These are phyloP conservation scores for Psilopsiagon aymara DNA, from an alignment of 2,113 vertebrate species.

Conservation along the genomic window DNA sequence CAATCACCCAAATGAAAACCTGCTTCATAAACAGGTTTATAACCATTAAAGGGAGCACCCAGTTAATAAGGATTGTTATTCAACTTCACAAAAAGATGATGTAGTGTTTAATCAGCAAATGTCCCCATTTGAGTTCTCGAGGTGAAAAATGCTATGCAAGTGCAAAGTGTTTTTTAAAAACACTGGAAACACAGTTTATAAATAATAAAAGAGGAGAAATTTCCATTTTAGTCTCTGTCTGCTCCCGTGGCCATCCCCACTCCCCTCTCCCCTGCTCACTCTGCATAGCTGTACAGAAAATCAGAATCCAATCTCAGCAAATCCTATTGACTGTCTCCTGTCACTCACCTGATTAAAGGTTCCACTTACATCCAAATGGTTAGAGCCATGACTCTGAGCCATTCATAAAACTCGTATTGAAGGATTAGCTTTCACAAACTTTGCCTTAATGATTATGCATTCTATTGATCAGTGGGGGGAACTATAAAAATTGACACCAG, in stretches of 20 bases:
- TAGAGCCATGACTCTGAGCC: constrained; percentile 65
- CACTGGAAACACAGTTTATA: constrained; percentile 51
- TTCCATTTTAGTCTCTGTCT: constrained; percentile 32
- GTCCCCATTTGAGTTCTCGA: constrained; percentile 20
- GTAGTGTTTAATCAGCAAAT: constrained; percentile 54
- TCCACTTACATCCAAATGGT: constrained; percentile 77
- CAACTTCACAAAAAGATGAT: background rate
- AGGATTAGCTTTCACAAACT: constrained; percentile 81
- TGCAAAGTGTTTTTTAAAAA: constrained; percentile 54
- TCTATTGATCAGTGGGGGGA: constrained; percentile 76
- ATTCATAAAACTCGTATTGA: constrained; percentile 83
- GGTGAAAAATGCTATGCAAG: constrained; percentile 53
- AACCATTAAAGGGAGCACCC: background rate
- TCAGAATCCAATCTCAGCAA: constrained; percentile 62
- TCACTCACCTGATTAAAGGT: constrained; percentile 79
- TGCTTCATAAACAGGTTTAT: background rate
- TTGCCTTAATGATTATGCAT: constrained; percentile 82
- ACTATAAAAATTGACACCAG: constrained; percentile 88
- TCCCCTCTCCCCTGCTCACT: constrained; percentile 19
- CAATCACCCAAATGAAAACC: background rate
- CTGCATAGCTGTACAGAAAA: constrained; percentile 49
- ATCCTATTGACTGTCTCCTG: constrained; percentile 69
- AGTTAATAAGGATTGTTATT: background rate
- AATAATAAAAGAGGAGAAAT: constrained; percentile 64
- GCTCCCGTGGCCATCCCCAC: background rate